phyloP scores from a whole-genome alignment of 2,888 invertebrate genomes.

The Caenorhabditis plicata region DNA sequence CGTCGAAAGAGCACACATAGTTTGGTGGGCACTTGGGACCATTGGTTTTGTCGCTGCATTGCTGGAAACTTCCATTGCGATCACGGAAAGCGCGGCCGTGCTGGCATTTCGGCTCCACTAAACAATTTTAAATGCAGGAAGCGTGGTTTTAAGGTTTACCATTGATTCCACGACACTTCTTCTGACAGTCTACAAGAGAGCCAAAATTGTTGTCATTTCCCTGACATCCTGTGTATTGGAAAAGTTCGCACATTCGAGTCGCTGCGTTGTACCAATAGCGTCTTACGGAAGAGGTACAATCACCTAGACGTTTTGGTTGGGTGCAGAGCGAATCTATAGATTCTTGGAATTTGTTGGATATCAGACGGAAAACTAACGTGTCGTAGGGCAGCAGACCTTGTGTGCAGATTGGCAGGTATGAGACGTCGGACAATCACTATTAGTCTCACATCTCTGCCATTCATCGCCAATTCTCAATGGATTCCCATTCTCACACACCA shows the following conservation, averaged over 20 bases:
- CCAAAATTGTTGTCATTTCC: slow-evolving; percentile 59
- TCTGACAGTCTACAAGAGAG: slow-evolving; percentile 53
- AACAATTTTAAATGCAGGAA: slow-evolving; percentile 9
- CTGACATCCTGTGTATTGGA: slow-evolving; percentile 52
- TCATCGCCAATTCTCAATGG: slow-evolving; percentile 60
- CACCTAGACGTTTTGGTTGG: slow-evolving; percentile 58
- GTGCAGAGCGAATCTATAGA: slow-evolving; percentile 56
- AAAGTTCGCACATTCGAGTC: slow-evolving; percentile 54
- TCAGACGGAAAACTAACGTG: slow-evolving; percentile 39
- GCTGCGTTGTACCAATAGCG: slow-evolving; percentile 61
- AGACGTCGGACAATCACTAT: slow-evolving; percentile 52
- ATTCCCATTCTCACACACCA: slow-evolving; percentile 61
- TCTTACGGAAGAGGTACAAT: slow-evolving; percentile 55
- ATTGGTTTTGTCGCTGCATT: slow-evolving; percentile 50
- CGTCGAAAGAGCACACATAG: slow-evolving; percentile 58
- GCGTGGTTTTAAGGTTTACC: slow-evolving; percentile 25
- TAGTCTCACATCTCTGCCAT: slow-evolving; percentile 58
- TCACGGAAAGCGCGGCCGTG: slow-evolving; percentile 60
- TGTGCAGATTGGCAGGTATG: slow-evolving; percentile 57
- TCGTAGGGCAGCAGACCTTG: slow-evolving; percentile 62
- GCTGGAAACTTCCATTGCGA: slow-evolving; percentile 49
- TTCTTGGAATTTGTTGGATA: neutral
- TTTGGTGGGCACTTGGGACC: slow-evolving; percentile 56
- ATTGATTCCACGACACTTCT: slow-evolving; percentile 53
- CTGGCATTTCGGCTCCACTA: slow-evolving; percentile 59